phyloP scores from a whole-genome alignment of 1,140 invertebrate species.

The Polyergus mexicanus region DNA sequence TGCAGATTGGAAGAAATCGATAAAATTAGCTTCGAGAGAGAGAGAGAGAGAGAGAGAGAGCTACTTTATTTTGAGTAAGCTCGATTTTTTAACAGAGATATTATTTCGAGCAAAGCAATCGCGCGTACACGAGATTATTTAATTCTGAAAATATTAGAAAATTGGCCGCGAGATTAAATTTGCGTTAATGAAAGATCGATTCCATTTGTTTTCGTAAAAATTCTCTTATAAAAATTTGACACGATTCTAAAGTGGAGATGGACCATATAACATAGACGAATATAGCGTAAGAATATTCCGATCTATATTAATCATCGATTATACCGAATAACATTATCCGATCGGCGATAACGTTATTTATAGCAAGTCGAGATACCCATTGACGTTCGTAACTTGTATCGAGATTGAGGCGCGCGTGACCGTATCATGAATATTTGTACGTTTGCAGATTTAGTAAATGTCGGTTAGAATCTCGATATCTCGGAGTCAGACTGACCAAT shows the following conservation, averaged over 20 bases:
- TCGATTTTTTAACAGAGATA: not conserved
- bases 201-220: not conserved
- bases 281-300: conserved; percentile 17
- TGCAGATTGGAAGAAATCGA: too few species aligned
- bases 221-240: conserved; percentile 21
- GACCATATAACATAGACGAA: conserved; percentile 19
- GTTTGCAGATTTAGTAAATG: conserved; percentile 17
- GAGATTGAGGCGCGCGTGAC: not conserved
- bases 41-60: too few species aligned
- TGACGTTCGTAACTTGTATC: not conserved
- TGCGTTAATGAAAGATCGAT: not conserved
- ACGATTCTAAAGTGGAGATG: not conserved
- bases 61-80: not conserved
- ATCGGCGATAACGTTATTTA: not conserved
- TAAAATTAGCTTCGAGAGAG: too few species aligned
- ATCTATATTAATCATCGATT: not conserved
- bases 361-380: not conserved
- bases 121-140: not conserved
- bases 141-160: not conserved
- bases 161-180: not conserved
- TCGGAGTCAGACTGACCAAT: conserved; percentile 1
- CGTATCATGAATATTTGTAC: conserved; percentile 15
- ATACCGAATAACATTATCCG: not conserved
- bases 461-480: not conserved
- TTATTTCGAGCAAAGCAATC: not conserved